Evolutionary conservation across 64 coral and sea anemone genomes (phyloP), one percentile per base, ranked within the genome.

Genomic region (Dendronephthya gigantea): DNA sequence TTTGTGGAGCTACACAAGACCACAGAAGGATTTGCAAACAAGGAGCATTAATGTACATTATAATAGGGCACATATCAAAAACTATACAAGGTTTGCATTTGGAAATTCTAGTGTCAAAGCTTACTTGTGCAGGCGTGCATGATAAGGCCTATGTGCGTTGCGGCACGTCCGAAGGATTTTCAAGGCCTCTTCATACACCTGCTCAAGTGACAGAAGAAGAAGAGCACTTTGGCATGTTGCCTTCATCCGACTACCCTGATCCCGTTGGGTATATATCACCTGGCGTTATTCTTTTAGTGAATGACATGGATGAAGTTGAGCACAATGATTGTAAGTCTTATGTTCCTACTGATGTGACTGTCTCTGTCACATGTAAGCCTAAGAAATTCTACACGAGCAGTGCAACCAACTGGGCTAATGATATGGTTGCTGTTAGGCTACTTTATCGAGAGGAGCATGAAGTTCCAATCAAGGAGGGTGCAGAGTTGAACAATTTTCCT

Each of bases 251-350:
- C 40, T 88, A 83, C 48, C 72, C 87, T 41, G 87, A 88, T 65
- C 32, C 75, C n/a, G 87, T 88, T 56, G 87, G 87, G 2, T 88
- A 88, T 82, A 75, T 88, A 27, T 88, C 87, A 4, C 87, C 87
- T 8, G 87, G 87, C 12, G 87, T 82, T 9, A 88, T 83, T 83
- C 17, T 88, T 16, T 36, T 88, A 48, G 75, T 88, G 14, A 88
- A 83, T 23, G 79, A 83, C 48, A 88, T 88, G 87, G 58, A 89
- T 50, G 82, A 89, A 70, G 88, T 89, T 40, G 19, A 23, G 39
- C 88, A 90, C 28, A 32, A 85, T 1, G 34, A 22, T 10, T 32
- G 22, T 14, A 82, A 89, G 50, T 83, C 19, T 43, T 72, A 82
- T 29, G 28, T 22, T 41, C 37, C 87, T 35, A 52, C 27, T 9